A percentile compares a stretch with the other conserved stretches of the same genome.
These are phyloP conservation scores for Patella vulgata DNA, from an alignment of 1,140 invertebrate species.

Conservation along the genomic window DNA sequence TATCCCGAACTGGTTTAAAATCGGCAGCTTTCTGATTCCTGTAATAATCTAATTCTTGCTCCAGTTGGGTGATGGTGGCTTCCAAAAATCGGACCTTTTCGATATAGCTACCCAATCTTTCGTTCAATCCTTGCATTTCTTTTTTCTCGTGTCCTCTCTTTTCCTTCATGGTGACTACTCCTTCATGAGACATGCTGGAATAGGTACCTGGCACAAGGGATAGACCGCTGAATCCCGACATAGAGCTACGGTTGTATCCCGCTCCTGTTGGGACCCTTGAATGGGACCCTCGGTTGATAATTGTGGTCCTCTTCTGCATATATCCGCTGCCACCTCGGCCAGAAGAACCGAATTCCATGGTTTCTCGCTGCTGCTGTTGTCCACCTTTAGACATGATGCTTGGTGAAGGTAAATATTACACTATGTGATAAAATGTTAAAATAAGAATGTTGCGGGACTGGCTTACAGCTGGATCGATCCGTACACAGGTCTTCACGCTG, in stretches of 20 bases:
- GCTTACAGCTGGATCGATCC: too few relatives aligned
- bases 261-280: too few relatives aligned
- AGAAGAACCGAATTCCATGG: too few relatives aligned
- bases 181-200: conserved; percentile 53
- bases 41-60: conserved; percentile 65
- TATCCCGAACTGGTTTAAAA: conserved; percentile 36
- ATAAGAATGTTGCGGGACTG: too few relatives aligned
- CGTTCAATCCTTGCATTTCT: conserved; percentile 70
- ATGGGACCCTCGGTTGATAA: too few relatives aligned
- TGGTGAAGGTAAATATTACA: too few relatives aligned
- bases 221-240: background rate
- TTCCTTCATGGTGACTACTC: conserved; percentile 64
- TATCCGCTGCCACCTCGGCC: too few relatives aligned
- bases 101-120: conserved; percentile 70
- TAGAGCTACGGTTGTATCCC: background rate
- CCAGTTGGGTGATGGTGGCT: conserved; percentile 69
- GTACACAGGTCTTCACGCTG: too few relatives aligned
- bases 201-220: conserved; percentile 41
- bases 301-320: too few relatives aligned
- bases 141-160: conserved; percentile 69
- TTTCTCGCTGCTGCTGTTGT: too few relatives aligned
- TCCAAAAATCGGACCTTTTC: conserved; percentile 71
- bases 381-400: too few relatives aligned
- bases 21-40: conserved; percentile 33
- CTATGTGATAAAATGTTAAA: too few relatives aligned